These are phyloP conservation scores for Stegodyphus mimosarum DNA, from an alignment of 1,140 invertebrate species.

Conservation along the genomic window DNA sequence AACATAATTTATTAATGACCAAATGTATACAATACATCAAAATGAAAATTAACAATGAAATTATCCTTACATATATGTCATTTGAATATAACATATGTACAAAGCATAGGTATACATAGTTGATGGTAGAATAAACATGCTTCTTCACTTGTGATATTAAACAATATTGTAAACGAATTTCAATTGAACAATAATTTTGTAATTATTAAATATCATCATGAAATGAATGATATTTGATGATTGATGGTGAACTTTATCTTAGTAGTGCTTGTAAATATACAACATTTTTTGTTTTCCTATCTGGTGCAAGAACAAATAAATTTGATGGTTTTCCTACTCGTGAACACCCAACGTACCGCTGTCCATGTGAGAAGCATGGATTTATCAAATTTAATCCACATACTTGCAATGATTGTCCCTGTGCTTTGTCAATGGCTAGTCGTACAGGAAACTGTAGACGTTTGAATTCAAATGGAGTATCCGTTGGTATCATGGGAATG, in stretches of 20 bases:
- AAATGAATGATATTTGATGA: conserved; percentile 41
- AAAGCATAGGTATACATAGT: neutral
- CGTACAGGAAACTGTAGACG: conserved; percentile 71
- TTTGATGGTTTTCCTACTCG: too few species aligned
- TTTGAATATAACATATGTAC: neutral
- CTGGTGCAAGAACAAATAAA: too few species aligned
- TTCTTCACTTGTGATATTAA: neutral
- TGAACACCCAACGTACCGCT: too few species aligned
- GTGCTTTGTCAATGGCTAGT: too few species aligned
- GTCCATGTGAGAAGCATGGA: too few species aligned
- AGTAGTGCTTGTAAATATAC: conserved; percentile 47
- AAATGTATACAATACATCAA: too few species aligned
- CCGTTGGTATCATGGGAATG: conserved; percentile 40
- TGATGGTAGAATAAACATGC: conserved; percentile 2
- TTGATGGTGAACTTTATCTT: conserved; percentile 44
- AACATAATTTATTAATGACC: too few species aligned
- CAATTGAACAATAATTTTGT: conserved; percentile 3
- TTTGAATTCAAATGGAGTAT: conserved; percentile 66
- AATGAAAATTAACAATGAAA: too few species aligned
- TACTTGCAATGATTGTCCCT: too few species aligned
- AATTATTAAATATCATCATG: conserved; percentile 6
- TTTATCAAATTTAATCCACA: too few species aligned
- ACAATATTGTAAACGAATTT: conserved; percentile 1
- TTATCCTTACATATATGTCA: too few species aligned
- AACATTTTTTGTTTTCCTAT: conserved; percentile 1